A percentile compares a stretch with the other conserved stretches of the same genome.
Conservation (phyloP, 1,140 invertebrate genomes). For the Panulirus ornatus region DNA sequence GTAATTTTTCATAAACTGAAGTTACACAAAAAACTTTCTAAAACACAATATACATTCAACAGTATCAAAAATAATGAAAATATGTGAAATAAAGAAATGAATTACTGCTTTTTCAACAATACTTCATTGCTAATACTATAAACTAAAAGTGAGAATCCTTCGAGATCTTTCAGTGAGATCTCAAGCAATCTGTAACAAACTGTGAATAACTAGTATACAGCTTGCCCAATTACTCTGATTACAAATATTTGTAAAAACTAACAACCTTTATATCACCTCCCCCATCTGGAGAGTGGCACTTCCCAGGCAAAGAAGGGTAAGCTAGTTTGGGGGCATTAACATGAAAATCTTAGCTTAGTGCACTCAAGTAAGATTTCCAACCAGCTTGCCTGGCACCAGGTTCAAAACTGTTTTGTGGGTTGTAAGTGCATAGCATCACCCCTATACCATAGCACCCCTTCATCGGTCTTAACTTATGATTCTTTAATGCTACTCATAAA, state of each 20-base stretch:
- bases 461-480: too few relatives aligned
- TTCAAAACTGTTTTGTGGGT: too few relatives aligned
- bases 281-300: background rate
- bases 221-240: background rate
- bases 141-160: background rate
- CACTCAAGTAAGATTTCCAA: too few relatives aligned
- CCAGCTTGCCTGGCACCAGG: too few relatives aligned
- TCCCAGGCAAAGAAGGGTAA: too few relatives aligned
- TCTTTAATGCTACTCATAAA: too few relatives aligned
- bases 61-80: background rate
- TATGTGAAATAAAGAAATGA: background rate
- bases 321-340: too few relatives aligned
- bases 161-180: background rate
- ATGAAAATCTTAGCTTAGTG: too few relatives aligned
- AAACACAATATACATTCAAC: background rate
- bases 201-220: background rate
- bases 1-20: background rate
- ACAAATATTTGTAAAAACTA: background rate
- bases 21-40: background rate
- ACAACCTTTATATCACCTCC: background rate
- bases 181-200: background rate
- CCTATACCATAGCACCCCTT: too few relatives aligned
- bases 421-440: too few relatives aligned
- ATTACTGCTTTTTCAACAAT: background rate
- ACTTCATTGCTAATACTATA: background rate